Evolutionary conservation across 1,140 invertebrate species (phyloP), one percentile per base, ranked within the genome.

Genomic region (Babylonia areolata): DNA sequence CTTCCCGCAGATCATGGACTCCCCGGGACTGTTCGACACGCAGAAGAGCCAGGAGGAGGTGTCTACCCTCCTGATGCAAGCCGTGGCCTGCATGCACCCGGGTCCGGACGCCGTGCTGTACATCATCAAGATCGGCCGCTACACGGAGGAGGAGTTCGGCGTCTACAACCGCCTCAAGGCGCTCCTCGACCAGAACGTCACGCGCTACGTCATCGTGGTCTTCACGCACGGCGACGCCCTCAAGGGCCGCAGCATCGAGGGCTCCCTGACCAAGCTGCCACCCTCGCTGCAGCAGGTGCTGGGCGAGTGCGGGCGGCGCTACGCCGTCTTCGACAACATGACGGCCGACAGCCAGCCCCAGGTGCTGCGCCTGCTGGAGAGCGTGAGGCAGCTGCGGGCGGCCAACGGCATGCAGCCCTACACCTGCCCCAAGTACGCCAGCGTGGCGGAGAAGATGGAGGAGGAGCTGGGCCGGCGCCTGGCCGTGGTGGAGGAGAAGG

Each of bases 1-100:
- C 33, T 58, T 75, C 23, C 42, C 54, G 15, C 42, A 79, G 37
- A 80, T 89, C 20, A 82, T 88, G 6, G 89, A 89, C 64, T 87
- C 84, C 11, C 86, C 84, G 42, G 88, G 88, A 9, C 28, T 85
- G 20, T 88, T 88, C 75, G 86, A 88, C 71, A 88, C 85, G 2
- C 37, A 42, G 23, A 85, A 69, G 75, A 80, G 64, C 20, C 84
- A 88, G 33, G 86, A 83, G 31, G 69, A 81, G 2, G 77, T 85
- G 12, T 77, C 79, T 31, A 71, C 75, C 1, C 84, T 87, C 46
- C 82, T 88, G 28, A 31, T 85, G 31, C 81, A 85, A 73, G 86
- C 84, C 81, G 84, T 88, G 28, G 79, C 81, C 28, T 81, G 86
- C 58, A 87, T 84, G 23, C 42, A 84, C 33, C 88, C 88, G n/a